A percentile compares a stretch with the other conserved stretches of the same genome.
These are phyloP conservation scores for Pelecanus crispus DNA, from an alignment of 2,113 vertebrate genomes.

Conservation along the genomic window DNA sequence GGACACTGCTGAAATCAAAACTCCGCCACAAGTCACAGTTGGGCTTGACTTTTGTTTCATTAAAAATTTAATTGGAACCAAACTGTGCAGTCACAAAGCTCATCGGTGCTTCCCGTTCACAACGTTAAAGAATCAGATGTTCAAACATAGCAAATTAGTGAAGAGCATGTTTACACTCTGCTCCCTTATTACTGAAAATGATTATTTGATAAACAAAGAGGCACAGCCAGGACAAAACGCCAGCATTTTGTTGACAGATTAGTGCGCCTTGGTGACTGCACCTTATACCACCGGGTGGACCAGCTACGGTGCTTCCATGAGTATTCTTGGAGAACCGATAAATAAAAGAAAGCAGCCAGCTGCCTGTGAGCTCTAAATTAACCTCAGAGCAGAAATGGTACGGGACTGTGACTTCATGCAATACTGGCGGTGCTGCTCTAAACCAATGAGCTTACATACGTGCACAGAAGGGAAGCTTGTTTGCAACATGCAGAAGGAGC, in stretches of 20 bases:
- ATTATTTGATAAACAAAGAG: slow-evolving; percentile 68
- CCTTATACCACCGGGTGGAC: background rate
- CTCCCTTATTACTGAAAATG: slow-evolving; percentile 49
- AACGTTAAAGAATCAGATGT: slow-evolving; percentile 53
- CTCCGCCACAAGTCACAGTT: slow-evolving; percentile 32
- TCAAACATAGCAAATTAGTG: slow-evolving; percentile 64
- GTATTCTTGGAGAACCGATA: background rate
- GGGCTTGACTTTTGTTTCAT: slow-evolving; percentile 52
- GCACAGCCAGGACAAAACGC: background rate
- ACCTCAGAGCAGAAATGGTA: background rate
- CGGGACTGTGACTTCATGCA: background rate
- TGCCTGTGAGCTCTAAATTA: background rate
- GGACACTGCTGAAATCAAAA: slow-evolving; percentile 30
- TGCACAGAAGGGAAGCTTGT: background rate
- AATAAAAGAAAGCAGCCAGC: background rate
- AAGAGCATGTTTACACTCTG: slow-evolving; percentile 55
- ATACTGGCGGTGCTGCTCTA: background rate
- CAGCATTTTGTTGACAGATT: slow-evolving; percentile 24
- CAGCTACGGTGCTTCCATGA: background rate
- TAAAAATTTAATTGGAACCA: slow-evolving; percentile 70
- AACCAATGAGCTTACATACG: accelerated
- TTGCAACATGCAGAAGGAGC: background rate
- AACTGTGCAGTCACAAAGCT: slow-evolving; percentile 56
- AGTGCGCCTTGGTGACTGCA: slow-evolving; percentile 18
- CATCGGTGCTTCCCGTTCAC: slow-evolving; percentile 49